phyloP scores from a whole-genome alignment of 2,113 vertebrate genomes.

The Otus sunia region DNA sequence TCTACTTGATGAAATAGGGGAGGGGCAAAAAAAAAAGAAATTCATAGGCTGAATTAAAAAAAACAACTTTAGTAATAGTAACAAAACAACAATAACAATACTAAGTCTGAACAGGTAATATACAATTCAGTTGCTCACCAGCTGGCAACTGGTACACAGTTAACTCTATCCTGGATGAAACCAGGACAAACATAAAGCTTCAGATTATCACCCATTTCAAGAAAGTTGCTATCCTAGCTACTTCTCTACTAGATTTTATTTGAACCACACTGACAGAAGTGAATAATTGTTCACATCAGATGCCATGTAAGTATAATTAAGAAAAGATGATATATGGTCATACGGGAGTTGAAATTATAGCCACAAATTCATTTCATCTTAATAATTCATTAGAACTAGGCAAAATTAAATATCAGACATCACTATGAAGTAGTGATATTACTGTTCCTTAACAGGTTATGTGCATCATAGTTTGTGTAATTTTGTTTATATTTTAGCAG shows the following conservation, averaged over 20 bases:
- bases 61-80: no score
- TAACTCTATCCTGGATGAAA: no score
- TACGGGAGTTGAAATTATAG: background rate
- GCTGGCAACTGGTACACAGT: no score
- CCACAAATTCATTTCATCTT: background rate
- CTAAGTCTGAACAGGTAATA: no score
- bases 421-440: background rate
- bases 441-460: background rate
- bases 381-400: background rate
- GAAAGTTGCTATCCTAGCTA: background rate
- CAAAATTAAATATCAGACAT: background rate
- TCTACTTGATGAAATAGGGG: no score
- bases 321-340: background rate
- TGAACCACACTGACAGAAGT: background rate
- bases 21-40: no score
- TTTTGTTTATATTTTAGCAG: background rate
- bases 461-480: background rate
- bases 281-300: background rate
- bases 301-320: background rate
- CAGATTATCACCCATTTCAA: background rate
- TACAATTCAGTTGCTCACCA: no score
- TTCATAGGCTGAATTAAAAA: no score
- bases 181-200: background rate
- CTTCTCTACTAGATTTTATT: background rate
- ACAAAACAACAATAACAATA: no score